Conservation (phyloP, 1,140 invertebrate species). For the Prorops nasuta region DNA sequence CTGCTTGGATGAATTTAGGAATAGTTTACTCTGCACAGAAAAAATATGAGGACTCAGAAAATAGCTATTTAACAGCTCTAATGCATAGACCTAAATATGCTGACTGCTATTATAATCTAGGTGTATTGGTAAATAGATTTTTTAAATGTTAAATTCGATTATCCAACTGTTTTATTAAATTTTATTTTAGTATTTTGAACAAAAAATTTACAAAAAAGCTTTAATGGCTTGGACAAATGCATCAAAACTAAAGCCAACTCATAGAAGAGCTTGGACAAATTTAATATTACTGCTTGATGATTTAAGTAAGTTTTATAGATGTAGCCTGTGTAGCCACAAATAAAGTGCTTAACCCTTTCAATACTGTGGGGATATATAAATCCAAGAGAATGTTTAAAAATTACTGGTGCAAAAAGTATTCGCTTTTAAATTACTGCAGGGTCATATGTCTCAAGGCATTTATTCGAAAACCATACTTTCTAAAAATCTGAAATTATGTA, state of each 20-base stretch:
- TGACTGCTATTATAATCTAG: slow-evolving; percentile 92
- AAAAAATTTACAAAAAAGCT: slow-evolving; percentile 61
- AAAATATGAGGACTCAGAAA: slow-evolving; percentile 70
- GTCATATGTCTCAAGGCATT: too few species aligned
- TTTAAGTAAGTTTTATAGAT: slow-evolving; percentile 66
- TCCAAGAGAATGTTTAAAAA: slow-evolving; percentile 2
- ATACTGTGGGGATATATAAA: too few species aligned
- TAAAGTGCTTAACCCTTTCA: slow-evolving; percentile 68
- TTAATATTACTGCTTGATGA: slow-evolving; percentile 86
- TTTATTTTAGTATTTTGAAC: slow-evolving; percentile 64
- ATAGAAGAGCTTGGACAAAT: slow-evolving; percentile 88
- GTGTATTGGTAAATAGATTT: slow-evolving; percentile 73
- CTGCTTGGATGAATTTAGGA: slow-evolving; percentile 97
- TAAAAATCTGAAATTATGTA: too few species aligned
- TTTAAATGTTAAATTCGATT: slow-evolving; percentile 4
- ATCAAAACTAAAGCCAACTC: slow-evolving; percentile 72
- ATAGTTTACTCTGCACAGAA: slow-evolving; percentile 80
- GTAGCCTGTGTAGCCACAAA: slow-evolving; percentile 68
- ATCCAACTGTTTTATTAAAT: slow-evolving; percentile 11
- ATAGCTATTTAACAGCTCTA: slow-evolving; percentile 79
- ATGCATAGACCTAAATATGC: slow-evolving; percentile 77
- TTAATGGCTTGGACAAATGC: slow-evolving; percentile 77
- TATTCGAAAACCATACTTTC: too few species aligned
- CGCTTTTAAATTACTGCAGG: too few species aligned
- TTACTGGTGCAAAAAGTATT: too few species aligned